Evolutionary conservation across 2,888 invertebrate genomes (phyloP), one percentile per base, ranked within the genome.

Genomic region (Parasteatoda lunata): DNA sequence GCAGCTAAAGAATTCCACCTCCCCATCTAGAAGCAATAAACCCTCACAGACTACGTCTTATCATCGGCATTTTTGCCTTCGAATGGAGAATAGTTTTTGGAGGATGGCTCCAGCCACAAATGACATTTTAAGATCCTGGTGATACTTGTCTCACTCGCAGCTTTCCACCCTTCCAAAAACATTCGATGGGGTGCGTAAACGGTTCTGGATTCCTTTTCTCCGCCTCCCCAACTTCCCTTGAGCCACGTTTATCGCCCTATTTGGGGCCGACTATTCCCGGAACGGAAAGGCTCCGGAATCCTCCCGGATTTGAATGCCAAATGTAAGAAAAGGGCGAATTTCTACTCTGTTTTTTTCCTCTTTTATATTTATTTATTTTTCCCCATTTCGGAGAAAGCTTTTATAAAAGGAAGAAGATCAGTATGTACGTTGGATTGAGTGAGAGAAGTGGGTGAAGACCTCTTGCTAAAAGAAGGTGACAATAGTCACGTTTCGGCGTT

Each of bases 251-350:
- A 81, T 81, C 81, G 75, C 75, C 81, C 75, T 75, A 81, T 78
- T 78, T 70, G 70, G 69, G 69, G 70, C 51, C 15, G 70, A n/a
- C 59, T 81, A 81, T 81, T 75, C 81, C 80, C 75, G 30, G 64
- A 75, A 69, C 75, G 81, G 75, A 69, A 59, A n/a, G 59, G 48
- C 75, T 75, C 70, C 78, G 70, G 59, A 47, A 78, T 81, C 81
- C 66, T 66, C 13, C 52, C 47, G 81, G 81, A 81, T 81, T 81
- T 81, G 81, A 81, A 81, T 81, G 81, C 75, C 81, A 81, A 81
- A 81, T 81, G 75, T 73, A 75, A 69, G 59, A 59, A 68, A 15
- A 66, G 49, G 15, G 54, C 13, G 15, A 48, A 13, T 48, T 71
- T 47, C 15, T 59, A 30, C 64, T 15, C 9, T 15, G 15, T 73